Conservation (phyloP, 2,113 vertebrate species). For the Ceyx melanurus region DNA sequence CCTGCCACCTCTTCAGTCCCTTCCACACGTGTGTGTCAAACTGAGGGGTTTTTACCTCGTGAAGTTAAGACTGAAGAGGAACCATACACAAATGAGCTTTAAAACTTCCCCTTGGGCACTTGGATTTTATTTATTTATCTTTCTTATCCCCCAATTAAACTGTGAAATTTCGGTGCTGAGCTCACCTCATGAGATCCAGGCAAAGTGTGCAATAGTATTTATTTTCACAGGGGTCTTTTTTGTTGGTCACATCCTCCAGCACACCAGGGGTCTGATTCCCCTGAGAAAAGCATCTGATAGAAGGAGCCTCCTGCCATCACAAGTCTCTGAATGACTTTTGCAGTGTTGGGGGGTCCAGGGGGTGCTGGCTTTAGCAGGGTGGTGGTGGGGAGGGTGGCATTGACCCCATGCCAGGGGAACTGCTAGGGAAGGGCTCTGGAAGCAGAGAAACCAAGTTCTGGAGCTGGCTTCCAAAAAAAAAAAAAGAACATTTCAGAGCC, state of each 20-base stretch:
- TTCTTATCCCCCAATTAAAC: background rate
- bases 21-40: background rate
- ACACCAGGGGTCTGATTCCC: no score
- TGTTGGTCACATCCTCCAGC: no score
- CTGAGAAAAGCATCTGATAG: background rate
- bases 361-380: accelerated
- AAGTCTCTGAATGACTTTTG: background rate
- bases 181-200: background rate
- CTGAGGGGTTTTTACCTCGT: background rate
- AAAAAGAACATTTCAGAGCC: background rate
- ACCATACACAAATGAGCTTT: background rate
- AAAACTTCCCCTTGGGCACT: no score
- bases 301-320: background rate
- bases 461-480: background rate
- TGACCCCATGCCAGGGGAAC: background rate
- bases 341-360: accelerated
- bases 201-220: no score
- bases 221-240: no score
- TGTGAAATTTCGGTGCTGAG: background rate
- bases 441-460: accelerated
- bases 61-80: background rate
- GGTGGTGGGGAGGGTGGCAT: background rate
- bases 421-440: background rate
- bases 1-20: background rate
- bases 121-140: no score